Conservation (phyloP, 2,113 vertebrate genomes). For the Athene noctua region DNA sequence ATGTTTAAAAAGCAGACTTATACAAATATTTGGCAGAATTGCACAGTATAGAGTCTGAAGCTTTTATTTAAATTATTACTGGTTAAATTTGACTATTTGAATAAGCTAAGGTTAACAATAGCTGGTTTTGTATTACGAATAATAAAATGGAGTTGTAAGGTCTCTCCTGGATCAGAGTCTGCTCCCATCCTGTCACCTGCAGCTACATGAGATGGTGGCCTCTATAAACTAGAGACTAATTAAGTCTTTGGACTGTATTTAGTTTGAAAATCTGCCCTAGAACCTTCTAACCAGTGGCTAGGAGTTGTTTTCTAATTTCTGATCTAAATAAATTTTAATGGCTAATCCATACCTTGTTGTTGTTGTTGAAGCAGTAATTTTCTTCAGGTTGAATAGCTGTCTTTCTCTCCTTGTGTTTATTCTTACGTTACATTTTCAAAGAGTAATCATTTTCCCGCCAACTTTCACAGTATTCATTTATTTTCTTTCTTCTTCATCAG, state of each 20-base stretch:
- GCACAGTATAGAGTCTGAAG: neutral
- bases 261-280: neutral
- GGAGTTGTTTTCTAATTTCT: conserved; percentile 1
- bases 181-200: neutral
- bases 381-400: neutral
- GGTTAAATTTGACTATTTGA: neutral
- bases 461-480: neutral
- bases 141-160: neutral
- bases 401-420: neutral
- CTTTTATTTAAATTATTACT: neutral
- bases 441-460: neutral
- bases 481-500: neutral
- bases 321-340: neutral
- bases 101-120: neutral
- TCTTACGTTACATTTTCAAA: neutral
- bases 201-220: neutral
- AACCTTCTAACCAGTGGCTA: neutral
- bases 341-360: neutral
- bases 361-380: neutral
- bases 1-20: neutral
- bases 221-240: neutral
- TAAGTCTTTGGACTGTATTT: neutral
- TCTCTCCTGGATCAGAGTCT: neutral
- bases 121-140: neutral
- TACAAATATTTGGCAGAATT: neutral